Evolutionary conservation across 2,888 invertebrate species (phyloP).

Genomic region (Cephus runcator): DNA sequence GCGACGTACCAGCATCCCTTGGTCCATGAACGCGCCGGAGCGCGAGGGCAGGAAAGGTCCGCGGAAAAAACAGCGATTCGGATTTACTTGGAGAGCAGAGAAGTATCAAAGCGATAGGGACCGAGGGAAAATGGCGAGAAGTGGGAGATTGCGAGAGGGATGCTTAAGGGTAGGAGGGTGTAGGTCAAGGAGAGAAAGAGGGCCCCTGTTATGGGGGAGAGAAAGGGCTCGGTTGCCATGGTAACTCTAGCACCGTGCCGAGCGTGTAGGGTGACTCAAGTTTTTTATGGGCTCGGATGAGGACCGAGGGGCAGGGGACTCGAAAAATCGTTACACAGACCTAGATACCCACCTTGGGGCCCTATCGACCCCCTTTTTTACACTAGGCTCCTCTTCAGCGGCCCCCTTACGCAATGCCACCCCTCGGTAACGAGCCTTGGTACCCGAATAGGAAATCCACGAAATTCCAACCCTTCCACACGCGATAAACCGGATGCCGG

Average conservation of each 20-base stretch:
- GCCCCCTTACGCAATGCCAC: neutral
- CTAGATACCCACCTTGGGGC: constrained; percentile 45
- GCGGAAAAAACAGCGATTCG: neutral
- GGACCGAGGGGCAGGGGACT: constrained; percentile 52
- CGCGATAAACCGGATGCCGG: neutral
- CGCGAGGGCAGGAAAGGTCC: neutral
- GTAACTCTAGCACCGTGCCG: constrained; percentile 51
- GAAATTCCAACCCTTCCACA: neutral
- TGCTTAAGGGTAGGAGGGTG: constrained; percentile 26
- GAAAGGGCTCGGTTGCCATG: constrained; percentile 57
- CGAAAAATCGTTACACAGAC: constrained; percentile 62
- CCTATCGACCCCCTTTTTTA: constrained; percentile 2
- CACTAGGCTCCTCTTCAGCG: neutral
- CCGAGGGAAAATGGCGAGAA: neutral
- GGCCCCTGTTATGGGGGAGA: constrained; percentile 22
- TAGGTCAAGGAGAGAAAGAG: constrained; percentile 49
- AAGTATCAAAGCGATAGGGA: neutral
- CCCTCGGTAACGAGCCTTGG: neutral
- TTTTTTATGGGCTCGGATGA: constrained; percentile 55
- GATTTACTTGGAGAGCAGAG: constrained; percentile 6
- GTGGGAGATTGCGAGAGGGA: constrained; percentile 2
- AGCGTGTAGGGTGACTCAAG: constrained; percentile 52
- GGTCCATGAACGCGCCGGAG: neutral
- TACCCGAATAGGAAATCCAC: neutral
- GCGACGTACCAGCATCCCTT: neutral